Evolutionary conservation across 2,888 invertebrate species (phyloP).

Genomic region (Petrolisthes manimaculis): DNA sequence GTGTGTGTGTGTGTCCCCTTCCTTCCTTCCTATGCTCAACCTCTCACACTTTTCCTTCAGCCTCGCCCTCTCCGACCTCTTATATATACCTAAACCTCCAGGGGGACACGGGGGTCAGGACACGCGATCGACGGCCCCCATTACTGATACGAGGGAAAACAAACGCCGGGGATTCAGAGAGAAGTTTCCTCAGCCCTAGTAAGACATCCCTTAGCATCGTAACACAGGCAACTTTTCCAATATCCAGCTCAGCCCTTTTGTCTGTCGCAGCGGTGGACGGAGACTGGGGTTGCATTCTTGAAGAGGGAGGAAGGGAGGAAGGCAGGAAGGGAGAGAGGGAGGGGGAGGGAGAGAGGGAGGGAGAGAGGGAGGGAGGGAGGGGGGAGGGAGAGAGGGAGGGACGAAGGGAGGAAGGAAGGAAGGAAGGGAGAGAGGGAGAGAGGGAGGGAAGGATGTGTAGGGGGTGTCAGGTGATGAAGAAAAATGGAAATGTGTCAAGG

Average conservation of each 20-base stretch:
- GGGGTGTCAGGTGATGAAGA: too few relatives aligned
- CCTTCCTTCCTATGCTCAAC: not conserved
- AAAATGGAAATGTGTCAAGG: too few relatives aligned
- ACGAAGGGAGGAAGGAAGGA: too few relatives aligned
- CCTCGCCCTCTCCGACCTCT: not conserved
- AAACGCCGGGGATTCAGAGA: not conserved
- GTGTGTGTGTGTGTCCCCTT: not conserved
- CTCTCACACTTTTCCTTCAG: not conserved
- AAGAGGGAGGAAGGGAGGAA: not conserved
- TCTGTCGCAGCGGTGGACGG: not conserved
- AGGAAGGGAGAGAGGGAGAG: not conserved
- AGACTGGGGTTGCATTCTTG: not conserved
- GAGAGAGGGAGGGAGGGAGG: too few relatives aligned
- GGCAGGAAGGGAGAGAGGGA: not conserved
- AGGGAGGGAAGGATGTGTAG: too few relatives aligned
- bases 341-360: not conserved
- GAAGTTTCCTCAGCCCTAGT: not conserved
- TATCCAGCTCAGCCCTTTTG: not conserved
- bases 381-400: not conserved
- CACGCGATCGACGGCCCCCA: not conserved
- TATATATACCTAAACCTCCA: not conserved
- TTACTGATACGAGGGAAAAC: not conserved
- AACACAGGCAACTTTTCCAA: not conserved
- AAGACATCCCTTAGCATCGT: not conserved
- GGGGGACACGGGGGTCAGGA: not conserved